A percentile compares a stretch with the other conserved stretches of the same genome.
These are phyloP conservation scores for Geococcyx californianus DNA, from an alignment of 2,113 vertebrate genomes.

Conservation along the genomic window DNA sequence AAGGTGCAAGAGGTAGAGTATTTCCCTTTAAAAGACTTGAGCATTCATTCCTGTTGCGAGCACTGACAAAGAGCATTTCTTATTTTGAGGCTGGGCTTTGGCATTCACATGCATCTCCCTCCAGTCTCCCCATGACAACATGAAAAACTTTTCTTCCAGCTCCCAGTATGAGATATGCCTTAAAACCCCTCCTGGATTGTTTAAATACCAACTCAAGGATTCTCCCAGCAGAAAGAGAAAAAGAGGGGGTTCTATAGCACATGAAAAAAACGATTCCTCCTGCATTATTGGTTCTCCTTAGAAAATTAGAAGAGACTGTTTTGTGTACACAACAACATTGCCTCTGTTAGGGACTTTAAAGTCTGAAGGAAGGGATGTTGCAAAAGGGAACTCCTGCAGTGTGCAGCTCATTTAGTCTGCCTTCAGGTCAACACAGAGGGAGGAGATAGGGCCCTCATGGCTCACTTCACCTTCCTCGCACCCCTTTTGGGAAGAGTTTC, in stretches of 20 bases:
- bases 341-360: neutral
- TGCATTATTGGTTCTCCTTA: neutral
- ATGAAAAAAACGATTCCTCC: neutral
- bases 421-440: neutral
- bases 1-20: neutral
- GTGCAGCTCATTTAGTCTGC: neutral
- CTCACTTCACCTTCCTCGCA: neutral
- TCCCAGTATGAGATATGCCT: neutral
- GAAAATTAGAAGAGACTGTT: neutral
- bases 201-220: neutral
- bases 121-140: neutral
- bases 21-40: neutral
- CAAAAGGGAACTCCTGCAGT: neutral
- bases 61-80: neutral
- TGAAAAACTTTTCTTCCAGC: neutral
- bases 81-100: neutral
- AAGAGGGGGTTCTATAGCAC: neutral
- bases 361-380: neutral
- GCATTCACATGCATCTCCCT: neutral
- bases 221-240: neutral
- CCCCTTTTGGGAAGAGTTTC: neutral
- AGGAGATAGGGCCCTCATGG: neutral
- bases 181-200: neutral
- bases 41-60: neutral
- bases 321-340: neutral